Conservation (phyloP, 2,797 vertebrate genomes). For the Pangasius larnaudii region DNA sequence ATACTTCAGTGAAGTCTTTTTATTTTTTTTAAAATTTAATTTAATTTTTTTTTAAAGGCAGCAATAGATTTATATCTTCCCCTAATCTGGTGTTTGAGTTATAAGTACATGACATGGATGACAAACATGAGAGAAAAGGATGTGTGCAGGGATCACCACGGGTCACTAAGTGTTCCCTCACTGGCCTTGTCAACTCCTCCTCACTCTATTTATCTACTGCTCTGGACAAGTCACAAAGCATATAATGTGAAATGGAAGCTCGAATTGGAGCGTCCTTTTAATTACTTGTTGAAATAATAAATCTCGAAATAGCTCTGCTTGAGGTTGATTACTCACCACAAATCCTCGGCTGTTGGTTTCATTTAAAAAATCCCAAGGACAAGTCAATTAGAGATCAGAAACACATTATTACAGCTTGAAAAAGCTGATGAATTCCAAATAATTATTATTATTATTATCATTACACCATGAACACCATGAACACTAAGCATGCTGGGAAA, state of each 20-base stretch:
- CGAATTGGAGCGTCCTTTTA: conserved; percentile 24
- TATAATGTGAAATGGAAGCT: conserved; percentile 48
- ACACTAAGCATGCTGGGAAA: conserved; percentile 6
- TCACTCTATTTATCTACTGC: conserved; percentile 40
- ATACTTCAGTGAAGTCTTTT: conserved; percentile 39
- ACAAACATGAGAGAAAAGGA: conserved; percentile 66
- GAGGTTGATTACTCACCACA: conserved; percentile 31
- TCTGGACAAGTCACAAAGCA: conserved; percentile 47
- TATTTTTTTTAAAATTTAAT: conserved; percentile 33
- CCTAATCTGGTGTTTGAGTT: conserved; percentile 60
- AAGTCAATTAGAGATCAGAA: conserved; percentile 28
- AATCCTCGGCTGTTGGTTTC: conserved; percentile 33
- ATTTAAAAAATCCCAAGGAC: conserved; percentile 25
- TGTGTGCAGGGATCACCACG: conserved; percentile 57
- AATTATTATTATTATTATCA: conserved; percentile 9
- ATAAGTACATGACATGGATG: conserved; percentile 74
- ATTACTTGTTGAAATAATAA: conserved; percentile 37
- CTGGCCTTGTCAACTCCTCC: conserved; percentile 34
- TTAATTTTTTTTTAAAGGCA: conserved; percentile 26
- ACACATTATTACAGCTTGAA: conserved; percentile 16
- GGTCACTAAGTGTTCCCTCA: conserved; percentile 51
- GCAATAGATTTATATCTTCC: conserved; percentile 45
- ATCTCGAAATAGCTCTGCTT: conserved; percentile 36
- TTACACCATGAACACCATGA: not conserved
- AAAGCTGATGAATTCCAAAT: not conserved